Evolutionary conservation across 2,888 invertebrate genomes (phyloP), one percentile per base, ranked within the genome.

Genomic region (Yponomeuta cagnagella): DNA sequence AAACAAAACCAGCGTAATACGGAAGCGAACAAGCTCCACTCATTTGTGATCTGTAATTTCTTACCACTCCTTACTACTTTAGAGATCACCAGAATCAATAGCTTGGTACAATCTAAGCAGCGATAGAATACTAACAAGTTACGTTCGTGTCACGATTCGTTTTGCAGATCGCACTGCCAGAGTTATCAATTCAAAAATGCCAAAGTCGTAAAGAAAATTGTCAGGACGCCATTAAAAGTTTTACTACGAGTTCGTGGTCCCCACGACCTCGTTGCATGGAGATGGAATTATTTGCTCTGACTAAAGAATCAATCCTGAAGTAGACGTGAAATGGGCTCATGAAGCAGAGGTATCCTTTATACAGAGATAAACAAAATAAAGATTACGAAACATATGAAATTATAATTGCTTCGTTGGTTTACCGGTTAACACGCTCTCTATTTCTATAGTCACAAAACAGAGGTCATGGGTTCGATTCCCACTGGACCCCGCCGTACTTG

Each of bases 121-220:
- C 30, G 64, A 31, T 23, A 23, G 64, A 23, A 64, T 64, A 64
- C 64, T 64, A 64, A 64, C 64, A 64, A 64, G 64, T 64, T 8
- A 23, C 43, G 52, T 58, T 58, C 52, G 52, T 58, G 52, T 58
- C 52, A 58, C 52, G 52, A 58, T 58, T 58, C 52, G 52, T 58
- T 43, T 58, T 58, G 52, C 52, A 12, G 52, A 58, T 58, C 15
- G 12, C 15, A 58, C 52, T 58, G 52, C 4, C 12, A 4, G 15
- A 58, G 52, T 58, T 58, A 58, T 58, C 52, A 15, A 5, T 15
- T 12, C 52, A 58, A 58, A 58, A 15, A 58, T 58, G 52, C 52
- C 52, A 58, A 58, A 15, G 52, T 58, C 52, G 52, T 58, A 58
- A 58, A 58, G 52, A 12, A 58, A 58, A 58, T 58, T 58, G 52